These are phyloP conservation scores for Lobophora halterata DNA, from an alignment of 2,888 invertebrate genomes.

Conservation along the genomic window DNA sequence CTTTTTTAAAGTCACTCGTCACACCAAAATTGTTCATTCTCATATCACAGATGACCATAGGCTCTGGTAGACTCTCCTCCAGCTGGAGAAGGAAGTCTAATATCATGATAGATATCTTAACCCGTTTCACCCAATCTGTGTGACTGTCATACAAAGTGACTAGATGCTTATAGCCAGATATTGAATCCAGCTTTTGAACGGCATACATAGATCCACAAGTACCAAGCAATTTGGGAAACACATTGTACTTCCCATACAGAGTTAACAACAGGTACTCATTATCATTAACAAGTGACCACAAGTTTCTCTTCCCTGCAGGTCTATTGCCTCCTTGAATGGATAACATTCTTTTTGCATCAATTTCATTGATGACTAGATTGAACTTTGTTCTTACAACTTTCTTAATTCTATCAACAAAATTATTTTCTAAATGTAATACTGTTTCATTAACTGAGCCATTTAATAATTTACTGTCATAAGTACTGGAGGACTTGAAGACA, in stretches of 20 bases:
- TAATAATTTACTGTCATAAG: slow-evolving; percentile 58
- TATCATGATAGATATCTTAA: slow-evolving; percentile 81
- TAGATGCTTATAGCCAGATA: slow-evolving; percentile 74
- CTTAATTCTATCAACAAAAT: slow-evolving; percentile 75
- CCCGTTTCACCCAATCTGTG: slow-evolving; percentile 79
- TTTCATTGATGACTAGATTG: slow-evolving; percentile 73
- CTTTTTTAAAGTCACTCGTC: slow-evolving; percentile 65
- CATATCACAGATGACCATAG: slow-evolving; percentile 85
- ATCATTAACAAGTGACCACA: slow-evolving; percentile 83
- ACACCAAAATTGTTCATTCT: slow-evolving; percentile 85
- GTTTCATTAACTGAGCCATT: slow-evolving; percentile 66
- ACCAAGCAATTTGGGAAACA: slow-evolving; percentile 84
- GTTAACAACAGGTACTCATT: slow-evolving; percentile 84
- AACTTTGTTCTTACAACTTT: slow-evolving; percentile 74
- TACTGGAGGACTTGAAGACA: slow-evolving; percentile 79
- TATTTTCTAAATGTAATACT: slow-evolving; percentile 75
- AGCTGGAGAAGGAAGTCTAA: slow-evolving; percentile 82
- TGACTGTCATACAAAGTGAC: slow-evolving; percentile 73
- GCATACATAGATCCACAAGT: slow-evolving; percentile 85
- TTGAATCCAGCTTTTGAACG: slow-evolving; percentile 82
- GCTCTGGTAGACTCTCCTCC: slow-evolving; percentile 80
- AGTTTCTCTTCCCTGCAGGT: slow-evolving; percentile 79
- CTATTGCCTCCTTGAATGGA: slow-evolving; percentile 61
- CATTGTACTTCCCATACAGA: slow-evolving; percentile 79
- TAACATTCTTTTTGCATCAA: slow-evolving; percentile 67